Conservation (phyloP, 2,113 vertebrate species). For the Craseonycteris thonglongyai region DNA sequence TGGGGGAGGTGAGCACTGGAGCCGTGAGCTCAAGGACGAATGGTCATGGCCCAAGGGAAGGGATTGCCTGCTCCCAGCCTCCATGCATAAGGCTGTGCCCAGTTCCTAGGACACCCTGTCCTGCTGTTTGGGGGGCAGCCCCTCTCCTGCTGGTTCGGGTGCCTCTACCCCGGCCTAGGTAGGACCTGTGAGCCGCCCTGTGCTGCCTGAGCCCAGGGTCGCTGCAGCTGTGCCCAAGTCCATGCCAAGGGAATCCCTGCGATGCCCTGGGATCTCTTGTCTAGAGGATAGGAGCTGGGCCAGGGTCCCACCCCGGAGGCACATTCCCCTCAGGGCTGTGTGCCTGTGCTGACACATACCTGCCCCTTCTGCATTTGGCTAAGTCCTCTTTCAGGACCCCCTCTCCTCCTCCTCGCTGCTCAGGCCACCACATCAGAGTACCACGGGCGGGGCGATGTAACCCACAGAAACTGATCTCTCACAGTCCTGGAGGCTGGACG, state of each 20-base stretch:
- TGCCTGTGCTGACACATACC: background rate
- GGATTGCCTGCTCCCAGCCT: background rate
- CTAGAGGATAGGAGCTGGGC: background rate
- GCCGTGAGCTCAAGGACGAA: background rate
- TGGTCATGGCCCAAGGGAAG: background rate
- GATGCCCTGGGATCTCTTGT: background rate
- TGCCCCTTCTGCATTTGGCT: too few species aligned
- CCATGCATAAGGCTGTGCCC: too few species aligned
- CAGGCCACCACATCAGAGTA: background rate
- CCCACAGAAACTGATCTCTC: background rate
- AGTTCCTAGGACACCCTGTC: too few species aligned
- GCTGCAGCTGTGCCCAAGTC: background rate
- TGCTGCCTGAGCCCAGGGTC: background rate
- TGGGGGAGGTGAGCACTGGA: background rate
- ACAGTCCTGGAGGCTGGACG: too few species aligned
- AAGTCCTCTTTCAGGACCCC: too few species aligned
- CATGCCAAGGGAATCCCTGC: background rate
- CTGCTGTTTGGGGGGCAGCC: background rate
- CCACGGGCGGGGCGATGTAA: too few species aligned
- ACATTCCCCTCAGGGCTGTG: background rate
- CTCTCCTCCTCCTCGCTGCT: too few species aligned
- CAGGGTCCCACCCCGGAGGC: background rate
- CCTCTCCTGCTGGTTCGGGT: background rate
- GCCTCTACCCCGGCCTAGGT: background rate
- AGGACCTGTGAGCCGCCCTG: background rate